Percentiles rank a stretch among this genome's conserved stretches.
phyloP scores from a whole-genome alignment of 2,888 invertebrate species.

The Crepidodera aurea region DNA sequence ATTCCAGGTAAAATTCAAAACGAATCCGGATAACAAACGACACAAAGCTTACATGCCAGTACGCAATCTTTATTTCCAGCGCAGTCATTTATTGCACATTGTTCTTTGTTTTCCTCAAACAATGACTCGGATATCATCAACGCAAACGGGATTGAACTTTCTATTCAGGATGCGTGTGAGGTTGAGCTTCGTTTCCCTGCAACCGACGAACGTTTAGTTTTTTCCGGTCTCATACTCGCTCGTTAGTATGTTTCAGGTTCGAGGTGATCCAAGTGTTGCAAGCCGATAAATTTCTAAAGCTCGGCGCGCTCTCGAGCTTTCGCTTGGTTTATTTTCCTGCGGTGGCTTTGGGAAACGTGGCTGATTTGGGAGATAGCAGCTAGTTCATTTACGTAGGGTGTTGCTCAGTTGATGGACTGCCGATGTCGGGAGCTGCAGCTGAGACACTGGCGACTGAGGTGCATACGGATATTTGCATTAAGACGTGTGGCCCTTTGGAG shows the following conservation, averaged over 20 bases:
- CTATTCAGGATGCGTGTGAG: constrained; percentile 34
- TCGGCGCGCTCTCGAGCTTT: constrained; percentile 9
- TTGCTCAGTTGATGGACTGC: neutral
- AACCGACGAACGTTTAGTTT: constrained; percentile 29
- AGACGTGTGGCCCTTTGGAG: too few relatives aligned
- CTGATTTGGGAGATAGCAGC: neutral
- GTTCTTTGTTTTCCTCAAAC: constrained; percentile 18
- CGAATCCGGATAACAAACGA: too few relatives aligned
- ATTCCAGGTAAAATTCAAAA: too few relatives aligned
- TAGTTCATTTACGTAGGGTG: neutral
- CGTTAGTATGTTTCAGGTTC: constrained; percentile 16
- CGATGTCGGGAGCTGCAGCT: neutral
- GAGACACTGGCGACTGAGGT: neutral
- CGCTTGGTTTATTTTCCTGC: constrained; percentile 11
- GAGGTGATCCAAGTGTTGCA: constrained; percentile 11
- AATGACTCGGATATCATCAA: constrained; percentile 22
- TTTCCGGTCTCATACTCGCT: constrained; percentile 15
- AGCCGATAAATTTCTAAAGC: constrained; percentile 10
- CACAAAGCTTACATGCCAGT: too few relatives aligned
- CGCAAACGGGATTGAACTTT: constrained; percentile 19
- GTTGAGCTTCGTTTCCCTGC: constrained; percentile 31
- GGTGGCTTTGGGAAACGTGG: constrained; percentile 1
- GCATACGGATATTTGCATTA: too few relatives aligned
- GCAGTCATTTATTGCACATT: neutral
- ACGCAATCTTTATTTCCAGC: neutral